phyloP scores from a whole-genome alignment of 30 jellyfish, hydroid and myxozoan genomes.

The Cassiopea xamachana region DNA sequence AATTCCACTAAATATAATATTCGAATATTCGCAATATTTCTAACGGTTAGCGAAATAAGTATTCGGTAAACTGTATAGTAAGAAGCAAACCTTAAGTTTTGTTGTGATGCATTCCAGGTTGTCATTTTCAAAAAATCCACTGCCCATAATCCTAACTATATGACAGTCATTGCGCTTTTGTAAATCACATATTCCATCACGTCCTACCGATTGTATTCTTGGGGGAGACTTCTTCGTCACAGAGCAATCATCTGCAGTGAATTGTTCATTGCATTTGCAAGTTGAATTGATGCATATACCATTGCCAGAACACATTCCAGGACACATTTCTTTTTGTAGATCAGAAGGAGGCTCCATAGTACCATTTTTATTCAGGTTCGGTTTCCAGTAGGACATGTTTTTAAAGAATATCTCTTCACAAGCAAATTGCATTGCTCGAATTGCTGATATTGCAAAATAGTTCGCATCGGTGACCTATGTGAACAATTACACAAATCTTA shows the following conservation, averaged over 20 bases:
- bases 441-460: slow-evolving; percentile 33
- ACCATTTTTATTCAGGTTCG: slow-evolving; percentile 13
- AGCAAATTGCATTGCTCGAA: slow-evolving; percentile 44
- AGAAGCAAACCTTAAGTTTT: slow-evolving; percentile 50
- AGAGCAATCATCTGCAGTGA: slow-evolving; percentile 3
- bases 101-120: slow-evolving; percentile 58
- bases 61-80: background rate
- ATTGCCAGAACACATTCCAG: background rate
- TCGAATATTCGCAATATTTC: too few species aligned
- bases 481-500: background rate
- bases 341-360: slow-evolving; percentile 69
- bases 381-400: slow-evolving; percentile 48
- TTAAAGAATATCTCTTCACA: slow-evolving; percentile 68
- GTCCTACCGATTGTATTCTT: background rate
- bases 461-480: slow-evolving; percentile 31
- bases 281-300: background rate
- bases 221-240: background rate
- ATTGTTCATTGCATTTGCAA: background rate
- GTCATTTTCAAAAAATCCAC: slow-evolving; percentile 56
- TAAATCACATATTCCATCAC: background rate
- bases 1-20: slow-evolving; percentile 64
- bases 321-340: slow-evolving; percentile 36
- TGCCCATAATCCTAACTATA: slow-evolving; percentile 64
- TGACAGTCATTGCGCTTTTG: slow-evolving; percentile 54
- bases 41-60: slow-evolving; percentile 65